Conservation (phyloP, 1,140 invertebrate species). For the Latrodectus geometricus region DNA sequence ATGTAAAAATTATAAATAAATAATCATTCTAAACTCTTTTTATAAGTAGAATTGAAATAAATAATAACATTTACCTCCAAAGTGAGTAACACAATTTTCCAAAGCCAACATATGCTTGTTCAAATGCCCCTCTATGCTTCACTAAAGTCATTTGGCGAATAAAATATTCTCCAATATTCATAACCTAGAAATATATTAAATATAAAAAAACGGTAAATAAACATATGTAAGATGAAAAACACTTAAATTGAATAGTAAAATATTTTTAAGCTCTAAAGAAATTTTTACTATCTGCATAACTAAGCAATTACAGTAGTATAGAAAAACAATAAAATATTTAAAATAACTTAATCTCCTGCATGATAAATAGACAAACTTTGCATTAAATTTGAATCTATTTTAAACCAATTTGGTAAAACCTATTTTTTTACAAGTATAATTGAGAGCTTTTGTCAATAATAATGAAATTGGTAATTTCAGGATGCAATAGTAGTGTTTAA, state of each 20-base stretch:
- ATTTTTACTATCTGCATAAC: background rate
- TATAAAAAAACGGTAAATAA: background rate
- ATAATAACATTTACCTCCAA: conserved; percentile 69
- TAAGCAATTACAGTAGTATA: too few relatives aligned
- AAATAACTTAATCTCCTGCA: too few relatives aligned
- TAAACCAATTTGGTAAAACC: too few relatives aligned
- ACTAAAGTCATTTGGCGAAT: conserved; percentile 80
- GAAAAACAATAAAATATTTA: too few relatives aligned
- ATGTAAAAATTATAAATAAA: too few relatives aligned
- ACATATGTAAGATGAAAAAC: background rate
- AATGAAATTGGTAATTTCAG: too few relatives aligned
- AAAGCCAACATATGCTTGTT: conserved; percentile 93
- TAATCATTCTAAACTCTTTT: too few relatives aligned
- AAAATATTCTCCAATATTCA: conserved; percentile 76
- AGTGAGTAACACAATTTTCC: conserved; percentile 78
- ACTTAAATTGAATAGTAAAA: background rate
- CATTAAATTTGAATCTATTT: too few relatives aligned
- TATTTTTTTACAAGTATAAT: too few relatives aligned
- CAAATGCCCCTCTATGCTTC: conserved; percentile 94
- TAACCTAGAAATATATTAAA: conserved; percentile 69
- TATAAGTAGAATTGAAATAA: background rate
- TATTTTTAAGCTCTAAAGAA: background rate
- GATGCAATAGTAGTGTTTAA: too few relatives aligned
- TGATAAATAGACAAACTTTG: too few relatives aligned
- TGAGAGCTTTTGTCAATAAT: too few relatives aligned